These are phyloP conservation scores for Sebastes wilsoni DNA, from an alignment of 2,797 vertebrate species.

Conservation along the genomic window DNA sequence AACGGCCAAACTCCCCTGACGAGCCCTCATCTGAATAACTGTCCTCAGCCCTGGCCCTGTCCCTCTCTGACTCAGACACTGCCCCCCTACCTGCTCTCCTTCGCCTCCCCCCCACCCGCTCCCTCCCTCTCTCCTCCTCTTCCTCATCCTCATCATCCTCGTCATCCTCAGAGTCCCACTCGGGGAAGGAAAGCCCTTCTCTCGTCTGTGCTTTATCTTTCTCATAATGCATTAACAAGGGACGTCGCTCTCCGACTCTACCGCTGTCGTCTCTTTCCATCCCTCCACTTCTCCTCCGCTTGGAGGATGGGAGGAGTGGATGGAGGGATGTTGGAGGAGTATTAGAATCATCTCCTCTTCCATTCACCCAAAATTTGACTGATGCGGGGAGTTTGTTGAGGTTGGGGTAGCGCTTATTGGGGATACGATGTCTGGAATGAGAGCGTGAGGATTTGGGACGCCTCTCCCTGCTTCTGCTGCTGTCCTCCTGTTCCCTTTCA, in stretches of 20 bases:
- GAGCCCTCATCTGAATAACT: slow-evolving; percentile 81
- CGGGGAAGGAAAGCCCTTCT: slow-evolving; percentile 84
- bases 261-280: slow-evolving; percentile 74
- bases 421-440: slow-evolving; percentile 72
- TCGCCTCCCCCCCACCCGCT: slow-evolving; percentile 63
- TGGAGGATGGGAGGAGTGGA: slow-evolving; percentile 78
- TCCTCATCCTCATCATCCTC: slow-evolving; percentile 69
- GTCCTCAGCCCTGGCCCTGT: slow-evolving; percentile 76
- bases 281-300: slow-evolving; percentile 79
- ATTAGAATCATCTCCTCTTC: slow-evolving; percentile 73
- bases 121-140: slow-evolving; percentile 68
- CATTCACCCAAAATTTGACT: slow-evolving; percentile 86
- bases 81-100: slow-evolving; percentile 75
- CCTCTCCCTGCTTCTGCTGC: slow-evolving; percentile 77
- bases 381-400: slow-evolving; percentile 85
- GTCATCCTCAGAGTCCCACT: slow-evolving; percentile 85
- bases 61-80: slow-evolving; percentile 82
- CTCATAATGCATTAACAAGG: slow-evolving; percentile 83
- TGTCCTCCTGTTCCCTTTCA: slow-evolving; percentile 81
- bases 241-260: slow-evolving; percentile 79
- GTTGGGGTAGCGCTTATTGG: slow-evolving; percentile 83
- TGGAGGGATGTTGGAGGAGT: slow-evolving; percentile 80
- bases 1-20: slow-evolving; percentile 84
- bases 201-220: slow-evolving; percentile 83
- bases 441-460: slow-evolving; percentile 75